Evolutionary conservation across 1,140 invertebrate genomes (phyloP), one percentile per base, ranked within the genome.

Genomic region (Neodiprion lecontei): DNA sequence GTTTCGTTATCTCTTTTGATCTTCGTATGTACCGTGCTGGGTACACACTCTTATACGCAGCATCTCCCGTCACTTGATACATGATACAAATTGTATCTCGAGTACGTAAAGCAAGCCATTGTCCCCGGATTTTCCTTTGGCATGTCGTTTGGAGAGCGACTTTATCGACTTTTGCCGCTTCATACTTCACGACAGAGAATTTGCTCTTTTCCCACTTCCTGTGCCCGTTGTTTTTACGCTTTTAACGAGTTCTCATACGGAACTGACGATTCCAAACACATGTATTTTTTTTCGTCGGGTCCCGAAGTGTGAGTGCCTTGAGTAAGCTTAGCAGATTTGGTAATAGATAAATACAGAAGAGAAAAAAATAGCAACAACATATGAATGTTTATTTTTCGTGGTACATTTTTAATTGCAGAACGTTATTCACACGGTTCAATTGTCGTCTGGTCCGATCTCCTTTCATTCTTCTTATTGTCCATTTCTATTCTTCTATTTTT

Each of bases 1-100:
- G 80, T 47, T 71, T 80, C 74, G 74, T 74, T 61, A 61, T 61
- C 53, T 61, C n/a, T 61, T 61, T 61, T 17, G 53, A 61, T 61
- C 53, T 61, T 1, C 7, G 53, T 61, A 61, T 17, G 5, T 17
- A 40, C 0, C 28, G 28, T 40, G 28, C 28, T 40, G 28, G 28
- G 4, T 40, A 40, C 28, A 40, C 28, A 40, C 28, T 40, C 28
- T 4, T 17, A 61, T 61, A 61, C n/a, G 53, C 53, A 61, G 53
- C 53, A 61, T 61, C 53, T 61, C 53, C 11, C n/a, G 53, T 61
- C n/a, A 14, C 53, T 0, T 40, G 28, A 40, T 40, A 61, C 11
- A 9, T 61, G 53, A 61, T 61, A 61, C 53, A 61, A 12, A 61
- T 61, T 61, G 28, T 40, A 40, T 40, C 53, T 61, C n/a, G 11